Percentiles rank a stretch among this genome's conserved stretches.
phyloP scores from a whole-genome alignment of 64 coral and sea anemone species.

The Dendrophyllia cribrosa region DNA sequence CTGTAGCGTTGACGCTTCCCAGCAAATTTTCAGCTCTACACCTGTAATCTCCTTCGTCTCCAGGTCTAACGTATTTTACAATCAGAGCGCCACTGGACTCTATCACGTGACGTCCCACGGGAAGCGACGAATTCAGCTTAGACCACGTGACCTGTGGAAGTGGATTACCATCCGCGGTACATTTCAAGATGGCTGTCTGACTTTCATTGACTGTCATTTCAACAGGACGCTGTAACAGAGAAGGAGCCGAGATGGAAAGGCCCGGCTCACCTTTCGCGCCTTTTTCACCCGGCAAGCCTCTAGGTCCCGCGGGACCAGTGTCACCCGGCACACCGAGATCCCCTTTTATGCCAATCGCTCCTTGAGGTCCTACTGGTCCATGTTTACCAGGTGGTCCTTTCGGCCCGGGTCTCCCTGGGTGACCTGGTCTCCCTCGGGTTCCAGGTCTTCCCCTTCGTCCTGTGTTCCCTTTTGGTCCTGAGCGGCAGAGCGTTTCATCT shows the following conservation, averaged over 20 bases:
- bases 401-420: neutral
- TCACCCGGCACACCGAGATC: slow-evolving; percentile 15
- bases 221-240: slow-evolving; percentile 15
- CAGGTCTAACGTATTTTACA: neutral
- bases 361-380: slow-evolving; percentile 25
- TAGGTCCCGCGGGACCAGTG: slow-evolving; percentile 42
- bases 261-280: slow-evolving; percentile 49
- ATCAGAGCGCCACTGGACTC: slow-evolving; percentile 12
- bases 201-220: slow-evolving; percentile 35
- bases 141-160: slow-evolving; percentile 30
- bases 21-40: slow-evolving; percentile 1
- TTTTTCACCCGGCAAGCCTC: slow-evolving; percentile 13
- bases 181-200: slow-evolving; percentile 24
- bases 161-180: slow-evolving; percentile 53
- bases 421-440: slow-evolving; percentile 27
- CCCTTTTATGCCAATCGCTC: slow-evolving; percentile 21
- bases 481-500: slow-evolving; percentile 52
- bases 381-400: neutral
- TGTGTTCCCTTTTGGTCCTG: slow-evolving; percentile 46
- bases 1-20: too few relatives aligned
- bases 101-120: neutral
- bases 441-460: slow-evolving; percentile 52
- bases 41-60: neutral
- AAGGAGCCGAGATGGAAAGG: slow-evolving; percentile 33
- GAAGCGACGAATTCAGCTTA: slow-evolving; percentile 32